Percentiles rank a stretch among this genome's conserved stretches.
Evolutionary conservation across 2,888 invertebrate species (phyloP).

Genomic region (Noctua fimbriata): DNA sequence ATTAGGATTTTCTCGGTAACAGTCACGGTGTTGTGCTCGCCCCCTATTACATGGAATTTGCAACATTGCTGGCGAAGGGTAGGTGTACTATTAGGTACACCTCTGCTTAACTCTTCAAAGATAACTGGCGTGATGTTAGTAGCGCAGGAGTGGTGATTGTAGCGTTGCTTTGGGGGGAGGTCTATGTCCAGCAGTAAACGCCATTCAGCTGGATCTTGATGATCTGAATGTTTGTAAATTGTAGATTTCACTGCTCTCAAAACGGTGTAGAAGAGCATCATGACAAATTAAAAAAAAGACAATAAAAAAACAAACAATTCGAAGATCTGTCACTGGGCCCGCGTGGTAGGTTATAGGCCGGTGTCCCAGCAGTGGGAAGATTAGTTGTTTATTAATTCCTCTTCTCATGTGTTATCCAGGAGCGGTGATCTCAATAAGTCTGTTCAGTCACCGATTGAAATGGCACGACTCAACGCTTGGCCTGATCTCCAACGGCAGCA

Average conservation of each 20-base stretch:
- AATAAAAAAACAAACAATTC: not conserved
- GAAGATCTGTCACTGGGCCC: not conserved
- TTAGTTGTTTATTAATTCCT: not conserved
- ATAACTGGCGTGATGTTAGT: not conserved
- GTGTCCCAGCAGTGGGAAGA: not conserved
- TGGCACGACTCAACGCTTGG: slow-evolving; percentile 85
- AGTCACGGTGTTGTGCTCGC: not conserved
- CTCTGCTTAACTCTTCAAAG: not conserved
- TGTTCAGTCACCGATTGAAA: slow-evolving; percentile 82
- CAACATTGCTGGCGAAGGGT: not conserved
- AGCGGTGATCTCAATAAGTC: slow-evolving; percentile 83
- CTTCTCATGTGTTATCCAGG: slow-evolving; percentile 69
- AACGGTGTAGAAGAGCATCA: not conserved
- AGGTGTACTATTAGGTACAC: not conserved
- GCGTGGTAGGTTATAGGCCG: not conserved
- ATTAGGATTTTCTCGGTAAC: not conserved
- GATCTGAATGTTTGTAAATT: not conserved
- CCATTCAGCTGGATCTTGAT: not conserved
- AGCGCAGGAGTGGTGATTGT: not conserved
- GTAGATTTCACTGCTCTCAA: not conserved
- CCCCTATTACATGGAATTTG: not conserved
- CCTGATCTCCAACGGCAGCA: slow-evolving; percentile 82
- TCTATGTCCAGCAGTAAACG: not conserved
- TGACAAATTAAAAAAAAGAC: too few relatives aligned
- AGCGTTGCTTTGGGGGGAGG: not conserved